These are phyloP conservation scores for Dasyprocta punctata DNA, from an alignment of 2,113 vertebrate genomes.

Conservation along the genomic window DNA sequence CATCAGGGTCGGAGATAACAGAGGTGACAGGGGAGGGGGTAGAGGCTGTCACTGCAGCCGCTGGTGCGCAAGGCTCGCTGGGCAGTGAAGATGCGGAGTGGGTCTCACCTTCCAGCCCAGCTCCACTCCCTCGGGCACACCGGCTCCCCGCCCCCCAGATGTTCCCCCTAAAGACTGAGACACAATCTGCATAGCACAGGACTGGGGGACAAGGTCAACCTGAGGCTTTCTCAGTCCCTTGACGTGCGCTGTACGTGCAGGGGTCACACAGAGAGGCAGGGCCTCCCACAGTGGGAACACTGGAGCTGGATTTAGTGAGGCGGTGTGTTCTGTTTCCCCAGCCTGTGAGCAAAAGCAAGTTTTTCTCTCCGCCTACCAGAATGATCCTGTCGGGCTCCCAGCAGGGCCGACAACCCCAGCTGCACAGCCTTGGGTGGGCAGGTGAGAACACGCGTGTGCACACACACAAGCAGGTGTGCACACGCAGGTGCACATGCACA, in stretches of 20 bases:
- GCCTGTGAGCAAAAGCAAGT: background rate
- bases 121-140: background rate
- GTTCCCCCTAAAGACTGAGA: background rate
- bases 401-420: background rate
- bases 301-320: background rate
- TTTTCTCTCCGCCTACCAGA: background rate
- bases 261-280: background rate
- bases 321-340: background rate
- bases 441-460: background rate
- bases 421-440: background rate
- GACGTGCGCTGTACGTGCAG: background rate
- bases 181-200: background rate
- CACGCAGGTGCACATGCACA: background rate
- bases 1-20: rapidly evolving
- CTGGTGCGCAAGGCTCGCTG: rapidly evolving
- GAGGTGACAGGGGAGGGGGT: background rate
- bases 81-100: rapidly evolving
- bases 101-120: background rate
- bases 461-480: too few relatives aligned
- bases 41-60: background rate
- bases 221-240: background rate
- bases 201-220: background rate
- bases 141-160: background rate
- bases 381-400: background rate
- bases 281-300: background rate